Percentiles rank a stretch among this genome's conserved stretches.
phyloP scores from a whole-genome alignment of 1,140 invertebrate species.

The Trachelipus rathkii region DNA sequence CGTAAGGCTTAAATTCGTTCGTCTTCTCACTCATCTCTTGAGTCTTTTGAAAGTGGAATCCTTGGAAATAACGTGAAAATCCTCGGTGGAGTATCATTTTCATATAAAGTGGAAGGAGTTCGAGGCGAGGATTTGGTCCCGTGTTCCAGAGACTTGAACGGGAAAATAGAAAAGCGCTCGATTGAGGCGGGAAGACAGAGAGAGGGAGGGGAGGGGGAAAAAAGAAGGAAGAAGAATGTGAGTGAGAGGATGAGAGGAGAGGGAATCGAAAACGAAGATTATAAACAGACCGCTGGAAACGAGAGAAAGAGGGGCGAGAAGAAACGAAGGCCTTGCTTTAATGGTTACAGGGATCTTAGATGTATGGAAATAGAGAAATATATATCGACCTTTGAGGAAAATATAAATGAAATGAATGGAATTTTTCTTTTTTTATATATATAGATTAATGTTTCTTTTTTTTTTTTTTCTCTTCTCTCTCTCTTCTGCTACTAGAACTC shows the following conservation, averaged over 20 bases:
- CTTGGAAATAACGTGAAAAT: slow-evolving; percentile 10
- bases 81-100: slow-evolving; percentile 8
- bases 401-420: slow-evolving; percentile 5
- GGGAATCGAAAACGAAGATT: neutral
- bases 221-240: neutral
- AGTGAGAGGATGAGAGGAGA: neutral
- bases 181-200: neutral
- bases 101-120: slow-evolving; percentile 12
- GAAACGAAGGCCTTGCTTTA: neutral
- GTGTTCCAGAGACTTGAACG: slow-evolving; percentile 5
- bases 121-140: slow-evolving; percentile 3
- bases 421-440: neutral
- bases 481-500: neutral
- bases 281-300: neutral
- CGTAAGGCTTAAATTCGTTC: neutral
- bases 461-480: neutral
- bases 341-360: slow-evolving; percentile 7
- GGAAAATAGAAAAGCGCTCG: slow-evolving; percentile 11
- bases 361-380: neutral
- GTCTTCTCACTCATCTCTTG: neutral
- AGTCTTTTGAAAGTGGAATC: slow-evolving; percentile 4
- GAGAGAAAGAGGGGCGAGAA: neutral
- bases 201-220: neutral
- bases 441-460: neutral
- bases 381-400: neutral